These are phyloP conservation scores for Myopa tessellatipennis DNA, from an alignment of 2,888 invertebrate species.

Conservation along the genomic window DNA sequence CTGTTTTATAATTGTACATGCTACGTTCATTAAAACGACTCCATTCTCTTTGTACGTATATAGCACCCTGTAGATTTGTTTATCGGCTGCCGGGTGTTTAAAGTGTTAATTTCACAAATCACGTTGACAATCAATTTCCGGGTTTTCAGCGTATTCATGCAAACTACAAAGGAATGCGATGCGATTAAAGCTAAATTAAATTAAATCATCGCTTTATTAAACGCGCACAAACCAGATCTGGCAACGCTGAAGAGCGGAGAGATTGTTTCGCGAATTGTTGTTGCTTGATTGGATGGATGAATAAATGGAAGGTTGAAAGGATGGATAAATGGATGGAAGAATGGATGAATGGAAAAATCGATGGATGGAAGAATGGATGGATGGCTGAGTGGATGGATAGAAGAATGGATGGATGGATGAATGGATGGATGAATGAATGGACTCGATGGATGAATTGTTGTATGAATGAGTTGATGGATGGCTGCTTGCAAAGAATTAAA, in stretches of 20 bases:
- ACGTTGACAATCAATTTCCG: conserved; percentile 30
- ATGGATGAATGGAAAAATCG: background rate
- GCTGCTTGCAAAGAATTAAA: conserved; percentile 16
- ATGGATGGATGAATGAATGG: background rate
- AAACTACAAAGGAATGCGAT: background rate
- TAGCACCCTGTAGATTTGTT: background rate
- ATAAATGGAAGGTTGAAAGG: background rate
- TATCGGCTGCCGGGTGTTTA: background rate
- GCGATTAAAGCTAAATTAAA: conserved; percentile 35
- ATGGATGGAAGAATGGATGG: background rate
- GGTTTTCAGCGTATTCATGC: background rate
- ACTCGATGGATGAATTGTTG: background rate
- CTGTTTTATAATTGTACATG: no score
- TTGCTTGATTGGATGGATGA: background rate
- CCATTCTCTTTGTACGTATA: no score
- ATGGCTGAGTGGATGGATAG: background rate
- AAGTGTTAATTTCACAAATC: conserved; percentile 21
- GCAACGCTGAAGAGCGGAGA: background rate
- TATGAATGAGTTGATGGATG: background rate
- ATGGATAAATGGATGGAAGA: background rate
- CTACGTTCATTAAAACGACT: no score
- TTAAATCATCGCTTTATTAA: conserved; percentile 36
- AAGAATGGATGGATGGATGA: background rate
- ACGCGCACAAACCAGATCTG: conserved; percentile 18
- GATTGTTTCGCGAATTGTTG: background rate